Percentiles rank a stretch among this genome's conserved stretches.
phyloP scores from a whole-genome alignment of 2,888 invertebrate genomes.

The Drosophila atroscutellata region DNA sequence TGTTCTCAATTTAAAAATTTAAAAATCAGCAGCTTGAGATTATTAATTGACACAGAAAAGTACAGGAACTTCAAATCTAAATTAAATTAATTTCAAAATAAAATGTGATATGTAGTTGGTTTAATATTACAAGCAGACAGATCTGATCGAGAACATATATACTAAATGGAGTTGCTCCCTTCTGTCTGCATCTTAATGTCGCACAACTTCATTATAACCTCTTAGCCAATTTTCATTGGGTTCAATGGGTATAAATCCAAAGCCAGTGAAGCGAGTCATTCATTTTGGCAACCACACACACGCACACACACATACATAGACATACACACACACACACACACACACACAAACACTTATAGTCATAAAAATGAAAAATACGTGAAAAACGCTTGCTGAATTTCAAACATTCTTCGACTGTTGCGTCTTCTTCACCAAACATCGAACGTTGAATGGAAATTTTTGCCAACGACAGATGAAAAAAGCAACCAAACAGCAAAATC shows the following conservation, averaged over 20 bases:
- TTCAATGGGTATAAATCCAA: slow-evolving; percentile 9
- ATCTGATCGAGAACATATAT: neutral
- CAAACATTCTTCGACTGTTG: slow-evolving; percentile 58
- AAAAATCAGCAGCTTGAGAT: neutral
- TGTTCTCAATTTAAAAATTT: neutral
- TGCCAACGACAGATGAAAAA: slow-evolving; percentile 54
- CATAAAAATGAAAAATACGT: slow-evolving; percentile 71
- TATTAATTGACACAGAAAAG: neutral
- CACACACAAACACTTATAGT: slow-evolving; percentile 29
- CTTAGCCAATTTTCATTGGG: neutral
- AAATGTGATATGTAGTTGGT: neutral
- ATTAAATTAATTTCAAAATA: neutral
- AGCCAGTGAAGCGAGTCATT: slow-evolving; percentile 67
- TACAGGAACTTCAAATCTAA: neutral
- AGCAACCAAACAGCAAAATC: slow-evolving; percentile 56
- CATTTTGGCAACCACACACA: slow-evolving; percentile 56
- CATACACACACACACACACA: slow-evolving; percentile 6
- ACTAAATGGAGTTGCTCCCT: neutral
- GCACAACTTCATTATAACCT: neutral
- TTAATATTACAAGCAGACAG: neutral
- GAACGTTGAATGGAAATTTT: slow-evolving; percentile 61
- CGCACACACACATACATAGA: slow-evolving; percentile 15
- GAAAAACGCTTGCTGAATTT: slow-evolving; percentile 72
- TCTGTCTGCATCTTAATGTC: neutral
- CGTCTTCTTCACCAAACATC: slow-evolving; percentile 55